Conservation (phyloP, 2,797 vertebrate species). For the Gambusia yucatana region DNA sequence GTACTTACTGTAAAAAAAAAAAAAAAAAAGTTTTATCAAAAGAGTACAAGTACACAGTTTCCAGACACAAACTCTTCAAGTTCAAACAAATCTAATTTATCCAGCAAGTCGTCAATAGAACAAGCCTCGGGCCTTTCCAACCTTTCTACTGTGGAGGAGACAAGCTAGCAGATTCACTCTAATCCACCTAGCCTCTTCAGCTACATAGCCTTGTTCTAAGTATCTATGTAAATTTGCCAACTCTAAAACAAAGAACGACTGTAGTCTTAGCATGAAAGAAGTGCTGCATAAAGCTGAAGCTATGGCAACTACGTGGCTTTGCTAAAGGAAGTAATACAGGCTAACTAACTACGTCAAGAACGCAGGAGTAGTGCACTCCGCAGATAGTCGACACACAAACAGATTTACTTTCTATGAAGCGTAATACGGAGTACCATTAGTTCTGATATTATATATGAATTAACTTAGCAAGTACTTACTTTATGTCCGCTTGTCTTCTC, state of each 20-base stretch:
- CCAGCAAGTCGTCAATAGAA: background rate
- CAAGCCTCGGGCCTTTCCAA: background rate
- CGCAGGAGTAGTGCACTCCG: background rate
- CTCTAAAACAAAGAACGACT: background rate
- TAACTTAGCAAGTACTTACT: conserved; percentile 58
- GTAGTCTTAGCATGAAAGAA: background rate
- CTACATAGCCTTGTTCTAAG: background rate
- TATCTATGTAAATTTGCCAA: background rate
- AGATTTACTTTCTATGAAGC: background rate
- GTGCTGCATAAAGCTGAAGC: background rate
- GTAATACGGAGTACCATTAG: too few relatives aligned
- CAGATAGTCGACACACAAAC: background rate
- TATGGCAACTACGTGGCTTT: background rate
- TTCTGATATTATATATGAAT: background rate
- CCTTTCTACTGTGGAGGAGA: background rate
- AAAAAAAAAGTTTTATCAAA: background rate
- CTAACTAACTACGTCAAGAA: background rate
- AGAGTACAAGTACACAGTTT: background rate
- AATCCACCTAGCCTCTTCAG: background rate
- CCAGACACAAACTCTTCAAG: background rate
- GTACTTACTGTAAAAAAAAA: background rate
- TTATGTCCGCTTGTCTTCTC: background rate
- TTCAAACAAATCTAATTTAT: background rate
- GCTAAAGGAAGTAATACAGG: conserved; percentile 4
- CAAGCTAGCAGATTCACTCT: background rate